Conservation (phyloP, 1,140 invertebrate species). For the Grapholita molesta region DNA sequence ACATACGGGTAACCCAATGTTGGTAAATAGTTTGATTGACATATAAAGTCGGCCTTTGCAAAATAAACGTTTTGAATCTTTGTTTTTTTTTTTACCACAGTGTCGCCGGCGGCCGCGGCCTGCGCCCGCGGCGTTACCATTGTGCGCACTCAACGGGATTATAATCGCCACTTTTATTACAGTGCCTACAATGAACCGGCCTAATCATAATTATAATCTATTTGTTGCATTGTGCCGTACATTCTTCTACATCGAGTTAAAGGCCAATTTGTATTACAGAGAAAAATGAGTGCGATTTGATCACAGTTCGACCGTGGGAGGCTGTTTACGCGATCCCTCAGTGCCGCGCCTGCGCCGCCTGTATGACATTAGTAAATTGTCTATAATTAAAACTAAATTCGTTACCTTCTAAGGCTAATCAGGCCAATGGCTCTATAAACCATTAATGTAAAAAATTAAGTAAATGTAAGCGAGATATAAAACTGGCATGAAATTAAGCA, state of each 20-base stretch:
- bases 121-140: background rate
- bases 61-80: no score
- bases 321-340: background rate
- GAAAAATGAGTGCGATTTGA: slow-evolving; percentile 14
- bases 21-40: no score
- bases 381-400: background rate
- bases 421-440: slow-evolving; percentile 11
- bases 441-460: background rate
- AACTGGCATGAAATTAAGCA: slow-evolving; percentile 8
- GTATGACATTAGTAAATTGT: background rate
- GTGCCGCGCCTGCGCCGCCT: background rate
- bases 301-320: background rate
- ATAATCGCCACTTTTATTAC: background rate
- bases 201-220: slow-evolving; percentile 15
- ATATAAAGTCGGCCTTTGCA: no score
- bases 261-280: slow-evolving; percentile 13
- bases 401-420: background rate
- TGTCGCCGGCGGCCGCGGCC: background rate
- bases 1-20: no score
- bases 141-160: background rate
- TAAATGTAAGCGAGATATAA: slow-evolving; percentile 8
- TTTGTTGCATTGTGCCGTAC: slow-evolving; percentile 13
- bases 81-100: no score
- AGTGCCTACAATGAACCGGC: background rate
- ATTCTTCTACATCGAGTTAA: background rate